A percentile compares a stretch with the other conserved stretches of the same genome.
phyloP scores from a whole-genome alignment of 2,113 vertebrate genomes.

The Takifugu bimaculatus region DNA sequence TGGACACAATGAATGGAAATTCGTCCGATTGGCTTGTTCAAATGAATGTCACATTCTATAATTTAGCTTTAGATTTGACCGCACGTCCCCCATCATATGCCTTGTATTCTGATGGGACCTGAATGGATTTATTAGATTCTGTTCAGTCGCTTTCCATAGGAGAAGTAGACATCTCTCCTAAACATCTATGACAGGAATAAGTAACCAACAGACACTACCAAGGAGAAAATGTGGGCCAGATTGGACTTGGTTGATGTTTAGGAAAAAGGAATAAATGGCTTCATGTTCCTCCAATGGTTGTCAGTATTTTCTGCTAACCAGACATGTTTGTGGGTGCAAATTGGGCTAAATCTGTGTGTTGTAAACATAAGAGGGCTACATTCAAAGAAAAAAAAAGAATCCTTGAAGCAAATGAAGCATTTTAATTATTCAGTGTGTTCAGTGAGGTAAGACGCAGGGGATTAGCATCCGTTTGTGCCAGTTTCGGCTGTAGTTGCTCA shows the following conservation, averaged over 20 bases:
- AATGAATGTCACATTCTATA: no score
- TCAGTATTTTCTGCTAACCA: constrained; percentile 58
- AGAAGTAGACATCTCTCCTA: constrained; percentile 11
- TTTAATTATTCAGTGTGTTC: constrained; percentile 7
- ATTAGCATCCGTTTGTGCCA: neutral
- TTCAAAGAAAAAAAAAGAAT: constrained; percentile 12
- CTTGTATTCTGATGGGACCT: constrained; percentile 35
- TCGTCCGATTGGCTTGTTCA: no score
- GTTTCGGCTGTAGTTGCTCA: neutral
- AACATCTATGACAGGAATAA: constrained; percentile 23
- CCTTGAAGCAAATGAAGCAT: neutral
- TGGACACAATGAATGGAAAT: no score
- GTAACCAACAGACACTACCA: constrained; percentile 11
- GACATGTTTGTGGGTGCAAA: constrained; percentile 38
- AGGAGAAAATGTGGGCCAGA: no score
- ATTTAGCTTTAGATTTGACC: neutral
- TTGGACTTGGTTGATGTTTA: neutral
- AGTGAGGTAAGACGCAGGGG: neutral
- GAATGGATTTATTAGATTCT: constrained; percentile 20
- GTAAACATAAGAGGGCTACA: constrained; percentile 11
- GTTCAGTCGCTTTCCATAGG: neutral
- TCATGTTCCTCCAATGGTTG: constrained; percentile 43
- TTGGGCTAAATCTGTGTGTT: constrained; percentile 33
- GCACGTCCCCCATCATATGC: constrained; percentile 10
- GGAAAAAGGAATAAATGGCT: constrained; percentile 16